Conservation (phyloP, 2,113 vertebrate genomes). For the Podilymbus podiceps region DNA sequence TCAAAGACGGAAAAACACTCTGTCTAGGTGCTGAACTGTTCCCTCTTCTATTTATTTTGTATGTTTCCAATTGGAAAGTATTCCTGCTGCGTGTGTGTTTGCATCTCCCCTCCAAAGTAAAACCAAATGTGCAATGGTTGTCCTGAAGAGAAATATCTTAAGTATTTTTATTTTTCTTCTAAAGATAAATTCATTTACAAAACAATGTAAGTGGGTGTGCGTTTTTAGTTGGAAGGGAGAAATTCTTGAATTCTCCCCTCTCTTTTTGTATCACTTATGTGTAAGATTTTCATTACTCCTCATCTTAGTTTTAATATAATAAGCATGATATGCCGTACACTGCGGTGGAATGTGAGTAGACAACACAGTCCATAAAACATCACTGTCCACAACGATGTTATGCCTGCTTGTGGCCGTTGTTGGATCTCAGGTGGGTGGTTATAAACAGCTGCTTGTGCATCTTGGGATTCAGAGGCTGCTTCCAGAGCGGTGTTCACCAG, state of each 20-base stretch:
- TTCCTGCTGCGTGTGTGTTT: not conserved
- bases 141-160: slow-evolving; percentile 6
- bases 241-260: not conserved
- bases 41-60: not conserved
- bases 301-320: not conserved
- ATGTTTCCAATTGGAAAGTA: not conserved
- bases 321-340: not conserved
- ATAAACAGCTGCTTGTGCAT: not conserved
- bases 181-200: slow-evolving; percentile 44
- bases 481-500: not conserved
- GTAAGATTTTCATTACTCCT: not conserved
- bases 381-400: not conserved
- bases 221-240: not conserved
- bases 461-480: not conserved
- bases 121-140: not conserved
- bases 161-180: slow-evolving; percentile 33
- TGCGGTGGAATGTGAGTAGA: not conserved
- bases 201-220: slow-evolving; percentile 46
- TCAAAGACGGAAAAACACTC: not conserved
- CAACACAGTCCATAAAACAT: not conserved
- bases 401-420: not conserved
- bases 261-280: not conserved
- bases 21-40: not conserved
- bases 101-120: not conserved
- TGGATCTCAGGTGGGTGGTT: not conserved